Percentiles rank a stretch among this genome's conserved stretches.
Evolutionary conservation across 2,888 invertebrate genomes (phyloP).

Genomic region (Dasypogon diadema): DNA sequence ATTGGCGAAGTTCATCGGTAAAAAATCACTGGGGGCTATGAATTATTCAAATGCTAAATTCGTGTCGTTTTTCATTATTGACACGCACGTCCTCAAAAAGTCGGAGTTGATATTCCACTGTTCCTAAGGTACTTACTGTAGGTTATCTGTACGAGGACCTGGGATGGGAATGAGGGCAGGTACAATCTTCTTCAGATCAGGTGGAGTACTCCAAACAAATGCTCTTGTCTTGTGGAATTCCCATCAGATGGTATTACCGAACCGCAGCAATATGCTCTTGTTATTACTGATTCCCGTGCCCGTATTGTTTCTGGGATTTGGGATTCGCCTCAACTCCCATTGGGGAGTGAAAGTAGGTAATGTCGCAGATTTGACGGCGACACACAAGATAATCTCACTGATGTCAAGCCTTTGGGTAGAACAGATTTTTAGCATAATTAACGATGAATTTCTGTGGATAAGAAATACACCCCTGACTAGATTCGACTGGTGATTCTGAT

Average conservation of each 20-base stretch:
- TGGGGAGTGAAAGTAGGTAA: neutral
- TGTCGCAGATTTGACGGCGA: neutral
- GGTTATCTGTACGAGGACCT: neutral
- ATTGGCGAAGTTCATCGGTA: slow-evolving; percentile 44
- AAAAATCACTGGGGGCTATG: slow-evolving; percentile 52
- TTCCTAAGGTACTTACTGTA: neutral
- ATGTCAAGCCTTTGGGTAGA: slow-evolving; percentile 23
- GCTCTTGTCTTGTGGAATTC: too few relatives aligned
- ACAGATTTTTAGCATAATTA: slow-evolving; percentile 24
- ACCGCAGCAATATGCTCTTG: slow-evolving; percentile 27
- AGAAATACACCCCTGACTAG: neutral
- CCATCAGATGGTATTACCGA: slow-evolving; percentile 23
- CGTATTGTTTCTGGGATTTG: slow-evolving; percentile 13
- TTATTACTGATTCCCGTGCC: neutral
- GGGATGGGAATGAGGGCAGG: neutral
- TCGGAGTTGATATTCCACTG: slow-evolving; percentile 24
- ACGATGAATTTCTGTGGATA: slow-evolving; percentile 17
- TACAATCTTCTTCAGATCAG: slow-evolving; percentile 2
- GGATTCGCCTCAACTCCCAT: slow-evolving; percentile 6
- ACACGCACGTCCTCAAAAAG: slow-evolving; percentile 34
- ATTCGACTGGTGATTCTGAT: neutral
- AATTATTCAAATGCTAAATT: slow-evolving; percentile 55
- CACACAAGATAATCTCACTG: slow-evolving; percentile 49
- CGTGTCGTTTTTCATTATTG: slow-evolving; percentile 54
- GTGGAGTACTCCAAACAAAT: neutral